Evolutionary conservation across 1,140 invertebrate species (phyloP).

Genomic region (Sarcophaga peregrina): DNA sequence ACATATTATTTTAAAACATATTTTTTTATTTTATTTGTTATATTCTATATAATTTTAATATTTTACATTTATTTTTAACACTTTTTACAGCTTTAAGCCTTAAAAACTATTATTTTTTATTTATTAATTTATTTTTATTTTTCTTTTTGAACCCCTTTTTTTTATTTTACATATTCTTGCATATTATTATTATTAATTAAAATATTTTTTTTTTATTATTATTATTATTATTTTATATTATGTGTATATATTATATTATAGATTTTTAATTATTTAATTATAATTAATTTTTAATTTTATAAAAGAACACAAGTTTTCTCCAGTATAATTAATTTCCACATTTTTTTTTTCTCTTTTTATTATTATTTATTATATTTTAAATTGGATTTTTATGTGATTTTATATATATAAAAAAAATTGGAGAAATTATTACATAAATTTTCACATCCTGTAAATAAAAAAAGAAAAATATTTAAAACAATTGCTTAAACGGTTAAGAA

Average conservation of each 20-base stretch:
- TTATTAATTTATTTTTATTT: neutral
- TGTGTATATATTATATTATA: constrained; percentile 37
- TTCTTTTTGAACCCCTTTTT: constrained; percentile 23
- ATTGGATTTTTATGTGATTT: constrained; percentile 9
- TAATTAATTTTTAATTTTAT: neutral
- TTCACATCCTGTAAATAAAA: constrained; percentile 41
- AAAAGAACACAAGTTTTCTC: constrained; percentile 49
- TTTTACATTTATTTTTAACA: constrained; percentile 35
- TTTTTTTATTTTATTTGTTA: constrained; percentile 23
- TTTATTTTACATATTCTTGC: constrained; percentile 19
- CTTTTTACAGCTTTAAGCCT: constrained; percentile 41
- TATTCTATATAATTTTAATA: neutral
- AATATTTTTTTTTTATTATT: constrained; percentile 36
- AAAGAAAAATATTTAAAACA: neutral
- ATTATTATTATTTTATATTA: constrained; percentile 37
- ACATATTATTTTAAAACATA: constrained; percentile 22
- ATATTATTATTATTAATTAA: constrained; percentile 42
- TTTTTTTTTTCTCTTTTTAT: constrained; percentile 34
- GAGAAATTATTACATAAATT: constrained; percentile 21
- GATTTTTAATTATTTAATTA: neutral
- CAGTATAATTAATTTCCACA: constrained; percentile 44
- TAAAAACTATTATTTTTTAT: constrained; percentile 33
- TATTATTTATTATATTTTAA: neutral
- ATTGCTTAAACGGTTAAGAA: constrained; percentile 3
- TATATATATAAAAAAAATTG: constrained; percentile 27